These are phyloP conservation scores for Frieseomelitta varia DNA, from an alignment of 1,140 invertebrate genomes.

Conservation along the genomic window DNA sequence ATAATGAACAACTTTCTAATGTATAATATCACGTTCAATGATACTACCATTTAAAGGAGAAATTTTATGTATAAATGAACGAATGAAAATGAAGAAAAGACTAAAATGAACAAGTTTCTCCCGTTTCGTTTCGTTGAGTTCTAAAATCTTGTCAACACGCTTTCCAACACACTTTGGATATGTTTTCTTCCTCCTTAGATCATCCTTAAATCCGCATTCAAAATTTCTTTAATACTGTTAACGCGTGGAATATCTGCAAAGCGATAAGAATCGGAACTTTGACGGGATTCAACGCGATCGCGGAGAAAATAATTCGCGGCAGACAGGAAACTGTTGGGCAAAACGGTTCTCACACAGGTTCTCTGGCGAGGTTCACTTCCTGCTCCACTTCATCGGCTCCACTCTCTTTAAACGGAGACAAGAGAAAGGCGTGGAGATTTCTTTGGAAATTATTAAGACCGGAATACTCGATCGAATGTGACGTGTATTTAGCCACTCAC, in stretches of 20 bases:
- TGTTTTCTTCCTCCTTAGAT: not conserved
- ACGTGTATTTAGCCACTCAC: slow-evolving; percentile 37
- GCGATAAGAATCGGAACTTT: slow-evolving; percentile 20
- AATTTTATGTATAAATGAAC: too few relatives aligned
- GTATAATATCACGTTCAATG: not conserved
- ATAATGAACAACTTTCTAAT: not conserved
- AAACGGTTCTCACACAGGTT: slow-evolving; percentile 59
- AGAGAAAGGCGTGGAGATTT: slow-evolving; percentile 67
- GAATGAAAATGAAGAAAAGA: not conserved
- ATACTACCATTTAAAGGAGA: not conserved
- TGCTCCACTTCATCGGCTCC: slow-evolving; percentile 61
- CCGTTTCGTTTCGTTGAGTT: not conserved
- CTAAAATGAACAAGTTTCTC: not conserved
- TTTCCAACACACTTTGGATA: not conserved
- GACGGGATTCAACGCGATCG: slow-evolving; percentile 1
- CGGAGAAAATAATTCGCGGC: slow-evolving; percentile 55
- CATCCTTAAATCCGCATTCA: not conserved
- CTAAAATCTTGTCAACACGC: not conserved
- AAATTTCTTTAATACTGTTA: not conserved
- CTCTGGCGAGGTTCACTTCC: slow-evolving; percentile 51
- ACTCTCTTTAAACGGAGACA: slow-evolving; percentile 58
- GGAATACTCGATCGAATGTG: slow-evolving; percentile 39
- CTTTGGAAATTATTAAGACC: slow-evolving; percentile 64
- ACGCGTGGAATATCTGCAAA: not conserved
- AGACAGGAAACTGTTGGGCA: slow-evolving; percentile 58